phyloP scores from a whole-genome alignment of 2,113 vertebrate species.

The Xenopus laevis region DNA sequence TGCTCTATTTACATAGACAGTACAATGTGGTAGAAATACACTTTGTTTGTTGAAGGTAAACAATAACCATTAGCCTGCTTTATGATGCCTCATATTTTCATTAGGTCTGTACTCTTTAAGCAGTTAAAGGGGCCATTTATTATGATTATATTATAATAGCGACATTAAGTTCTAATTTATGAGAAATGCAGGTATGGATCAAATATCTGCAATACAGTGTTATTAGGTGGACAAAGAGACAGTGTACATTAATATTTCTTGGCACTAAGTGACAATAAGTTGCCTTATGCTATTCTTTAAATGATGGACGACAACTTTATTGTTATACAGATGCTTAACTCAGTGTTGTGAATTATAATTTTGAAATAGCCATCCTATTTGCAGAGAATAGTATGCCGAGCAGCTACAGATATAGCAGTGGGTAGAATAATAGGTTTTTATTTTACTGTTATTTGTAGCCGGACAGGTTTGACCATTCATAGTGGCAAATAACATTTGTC shows the following conservation, averaged over 20 bases:
- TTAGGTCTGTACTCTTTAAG: slow-evolving; percentile 6
- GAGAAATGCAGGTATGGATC: slow-evolving; percentile 41
- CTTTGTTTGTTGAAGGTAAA: not conserved
- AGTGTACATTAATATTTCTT: slow-evolving; percentile 56
- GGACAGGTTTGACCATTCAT: slow-evolving; percentile 62
- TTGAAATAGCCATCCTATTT: slow-evolving; percentile 62
- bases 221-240: slow-evolving; percentile 48
- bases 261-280: slow-evolving; percentile 56
- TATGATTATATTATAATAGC: slow-evolving; percentile 39
- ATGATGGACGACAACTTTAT: slow-evolving; percentile 62
- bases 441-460: slow-evolving; percentile 59
- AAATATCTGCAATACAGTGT: slow-evolving; percentile 46
- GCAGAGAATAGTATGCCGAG: slow-evolving; percentile 57
- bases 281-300: slow-evolving; percentile 56
- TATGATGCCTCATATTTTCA: slow-evolving; percentile 16
- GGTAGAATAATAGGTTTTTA: slow-evolving; percentile 53
- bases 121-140: not conserved
- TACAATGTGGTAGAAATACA: not conserved
- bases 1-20: too few relatives aligned
- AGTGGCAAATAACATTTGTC: slow-evolving; percentile 57
- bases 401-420: slow-evolving; percentile 45
- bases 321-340: slow-evolving; percentile 66
- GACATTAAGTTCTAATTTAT: slow-evolving; percentile 27
- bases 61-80: slow-evolving; percentile 10
- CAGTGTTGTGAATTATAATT: slow-evolving; percentile 59